Percentiles rank a stretch among this genome's conserved stretches.
These are phyloP conservation scores for Lithophane leautieri DNA, from an alignment of 2,888 invertebrate species.

Conservation along the genomic window DNA sequence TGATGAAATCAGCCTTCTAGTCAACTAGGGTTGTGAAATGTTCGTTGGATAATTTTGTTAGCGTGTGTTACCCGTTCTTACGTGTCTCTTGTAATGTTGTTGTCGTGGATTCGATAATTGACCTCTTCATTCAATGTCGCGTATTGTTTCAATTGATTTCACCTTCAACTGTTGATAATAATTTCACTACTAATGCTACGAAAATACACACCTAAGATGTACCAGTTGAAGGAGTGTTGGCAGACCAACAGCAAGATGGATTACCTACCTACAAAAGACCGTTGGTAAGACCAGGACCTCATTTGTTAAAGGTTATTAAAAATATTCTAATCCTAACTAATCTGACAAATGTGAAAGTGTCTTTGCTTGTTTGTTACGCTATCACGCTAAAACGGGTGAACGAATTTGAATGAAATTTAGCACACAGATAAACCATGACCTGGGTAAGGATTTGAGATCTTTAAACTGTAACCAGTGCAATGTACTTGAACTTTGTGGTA, in stretches of 20 bases:
- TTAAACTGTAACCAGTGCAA: too few species aligned
- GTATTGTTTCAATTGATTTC: constrained; percentile 75
- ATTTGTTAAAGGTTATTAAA: too few species aligned
- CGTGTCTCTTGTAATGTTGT: constrained; percentile 80
- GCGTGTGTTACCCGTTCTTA: constrained; percentile 82
- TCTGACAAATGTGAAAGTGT: too few species aligned
- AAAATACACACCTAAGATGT: background rate
- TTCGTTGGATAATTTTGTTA: constrained; percentile 84
- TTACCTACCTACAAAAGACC: background rate
- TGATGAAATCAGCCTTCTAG: constrained; percentile 83
- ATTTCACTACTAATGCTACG: constrained; percentile 34
- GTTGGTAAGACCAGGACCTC: too few species aligned
- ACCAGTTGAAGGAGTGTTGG: too few species aligned
- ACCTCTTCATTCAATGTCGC: constrained; percentile 81
- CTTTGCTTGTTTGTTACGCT: too few species aligned
- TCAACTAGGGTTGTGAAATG: constrained; percentile 82
- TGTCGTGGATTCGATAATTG: constrained; percentile 82
- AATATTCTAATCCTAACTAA: background rate
- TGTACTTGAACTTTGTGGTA: too few species aligned
- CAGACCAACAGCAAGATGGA: background rate
- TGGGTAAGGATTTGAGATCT: too few species aligned
- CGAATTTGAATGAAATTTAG: too few species aligned
- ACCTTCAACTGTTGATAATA: constrained; percentile 65
- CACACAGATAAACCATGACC: too few species aligned
- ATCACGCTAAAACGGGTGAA: too few species aligned